Evolutionary conservation across 53 echinoderm and acorn worm species (phyloP).

Genomic region (Actinopyga echinites): DNA sequence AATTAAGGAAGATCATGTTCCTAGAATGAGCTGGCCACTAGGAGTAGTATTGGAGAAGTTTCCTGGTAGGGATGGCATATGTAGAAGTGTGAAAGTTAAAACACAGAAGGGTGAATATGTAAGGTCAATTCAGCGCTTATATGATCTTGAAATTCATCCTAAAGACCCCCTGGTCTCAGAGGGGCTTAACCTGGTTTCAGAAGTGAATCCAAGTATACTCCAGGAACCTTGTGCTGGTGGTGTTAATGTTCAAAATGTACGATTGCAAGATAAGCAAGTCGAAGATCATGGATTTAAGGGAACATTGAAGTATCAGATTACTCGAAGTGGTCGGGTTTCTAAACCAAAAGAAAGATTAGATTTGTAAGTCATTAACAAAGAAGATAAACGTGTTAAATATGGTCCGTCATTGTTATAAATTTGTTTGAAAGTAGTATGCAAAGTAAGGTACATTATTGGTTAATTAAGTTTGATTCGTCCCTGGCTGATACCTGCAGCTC

Average conservation of each 20-base stretch:
- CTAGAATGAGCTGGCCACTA: conserved; percentile 5
- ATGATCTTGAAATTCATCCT: neutral
- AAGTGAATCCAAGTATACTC: no score
- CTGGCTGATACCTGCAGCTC: no score
- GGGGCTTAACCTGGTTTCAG: no score
- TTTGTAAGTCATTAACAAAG: neutral
- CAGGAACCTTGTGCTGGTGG: no score
- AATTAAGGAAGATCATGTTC: conserved; percentile 28
- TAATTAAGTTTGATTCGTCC: no score
- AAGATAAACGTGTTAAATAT: no score
- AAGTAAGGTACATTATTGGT: neutral
- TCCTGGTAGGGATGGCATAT: neutral
- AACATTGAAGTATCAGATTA: neutral
- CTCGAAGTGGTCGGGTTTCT: neutral
- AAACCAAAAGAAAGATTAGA: neutral
- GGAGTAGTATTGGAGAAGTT: conserved; percentile 6
- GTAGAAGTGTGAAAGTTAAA: neutral
- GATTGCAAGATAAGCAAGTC: no score
- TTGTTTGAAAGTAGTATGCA: neutral
- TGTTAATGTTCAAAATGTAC: no score
- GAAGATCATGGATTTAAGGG: no score
- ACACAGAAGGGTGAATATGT: neutral
- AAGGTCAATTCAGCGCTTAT: neutral
- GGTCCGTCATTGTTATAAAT: neutral
- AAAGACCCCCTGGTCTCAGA: neutral